Percentiles rank a stretch among this genome's conserved stretches.
These are phyloP conservation scores for Lamellibrachia satsuma DNA, from an alignment of 2,888 invertebrate genomes.

Conservation along the genomic window DNA sequence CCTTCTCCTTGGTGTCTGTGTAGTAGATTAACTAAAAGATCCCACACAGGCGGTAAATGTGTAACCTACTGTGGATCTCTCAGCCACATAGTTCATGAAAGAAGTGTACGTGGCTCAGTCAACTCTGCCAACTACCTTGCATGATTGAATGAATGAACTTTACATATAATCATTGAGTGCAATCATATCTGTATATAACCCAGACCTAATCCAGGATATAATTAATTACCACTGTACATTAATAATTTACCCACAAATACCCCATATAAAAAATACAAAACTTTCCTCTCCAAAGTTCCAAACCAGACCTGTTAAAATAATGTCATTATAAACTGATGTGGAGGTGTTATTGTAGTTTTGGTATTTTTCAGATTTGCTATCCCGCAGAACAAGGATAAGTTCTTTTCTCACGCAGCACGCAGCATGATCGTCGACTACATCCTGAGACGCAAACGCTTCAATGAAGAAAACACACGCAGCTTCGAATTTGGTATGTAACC, in stretches of 20 bases:
- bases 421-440: slow-evolving; percentile 93
- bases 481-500: slow-evolving; percentile 55
- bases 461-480: slow-evolving; percentile 60
- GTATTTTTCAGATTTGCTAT: slow-evolving; percentile 78
- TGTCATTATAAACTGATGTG: neutral
- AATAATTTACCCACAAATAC: too few relatives aligned
- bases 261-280: neutral
- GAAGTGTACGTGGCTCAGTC: too few relatives aligned
- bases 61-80: too few relatives aligned
- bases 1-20: too few relatives aligned
- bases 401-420: slow-evolving; percentile 86
- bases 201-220: neutral
- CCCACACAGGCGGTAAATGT: too few relatives aligned
- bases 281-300: neutral
- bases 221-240: neutral
- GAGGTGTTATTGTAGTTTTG: neutral
- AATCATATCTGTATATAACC: neutral
- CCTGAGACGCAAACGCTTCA: slow-evolving; percentile 85
- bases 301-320: neutral
- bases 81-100: too few relatives aligned
- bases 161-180: neutral
- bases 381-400: slow-evolving; percentile 74
- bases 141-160: neutral
- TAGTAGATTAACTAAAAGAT: too few relatives aligned
- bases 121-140: too few relatives aligned